Percentiles rank a stretch among this genome's conserved stretches.
phyloP scores from a whole-genome alignment of 2,888 invertebrate genomes.

The Agonopterix arenella region DNA sequence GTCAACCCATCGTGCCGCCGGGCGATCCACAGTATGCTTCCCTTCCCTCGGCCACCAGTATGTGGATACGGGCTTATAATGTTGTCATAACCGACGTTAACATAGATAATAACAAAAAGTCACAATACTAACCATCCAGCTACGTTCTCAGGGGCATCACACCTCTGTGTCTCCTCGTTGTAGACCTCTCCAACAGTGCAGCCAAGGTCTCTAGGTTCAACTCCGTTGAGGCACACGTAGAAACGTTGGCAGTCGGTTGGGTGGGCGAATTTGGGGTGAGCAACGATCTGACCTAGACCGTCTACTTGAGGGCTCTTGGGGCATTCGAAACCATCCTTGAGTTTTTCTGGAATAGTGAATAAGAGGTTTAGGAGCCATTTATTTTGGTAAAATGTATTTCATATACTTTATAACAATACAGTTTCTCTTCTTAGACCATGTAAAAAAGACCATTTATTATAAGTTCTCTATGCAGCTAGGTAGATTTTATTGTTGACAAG shows the following conservation, averaged over 20 bases:
- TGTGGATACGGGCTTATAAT: too few relatives aligned
- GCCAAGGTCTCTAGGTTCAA: slow-evolving; percentile 91
- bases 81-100: too few relatives aligned
- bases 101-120: not conserved
- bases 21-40: too few relatives aligned
- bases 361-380: not conserved
- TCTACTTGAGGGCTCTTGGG: slow-evolving; percentile 83
- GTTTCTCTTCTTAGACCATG: too few relatives aligned
- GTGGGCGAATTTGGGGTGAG: slow-evolving; percentile 91
- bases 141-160: slow-evolving; percentile 94
- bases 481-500: too few relatives aligned
- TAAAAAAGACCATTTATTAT: too few relatives aligned
- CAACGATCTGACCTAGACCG: slow-evolving; percentile 81
- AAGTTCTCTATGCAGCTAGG: too few relatives aligned
- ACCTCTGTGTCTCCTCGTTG: slow-evolving; percentile 89
- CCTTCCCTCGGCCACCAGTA: not conserved
- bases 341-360: slow-evolving; percentile 76
- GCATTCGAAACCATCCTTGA: slow-evolving; percentile 91
- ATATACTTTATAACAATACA: too few relatives aligned
- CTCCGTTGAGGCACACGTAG: slow-evolving; percentile 92
- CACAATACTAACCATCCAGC: slow-evolving; percentile 84
- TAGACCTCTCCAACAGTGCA: slow-evolving; percentile 94
- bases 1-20: too few relatives aligned
- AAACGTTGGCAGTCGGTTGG: slow-evolving; percentile 93
- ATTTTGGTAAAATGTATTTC: not conserved